Conservation (phyloP, 2,113 vertebrate species). For the Gulo gulo region DNA sequence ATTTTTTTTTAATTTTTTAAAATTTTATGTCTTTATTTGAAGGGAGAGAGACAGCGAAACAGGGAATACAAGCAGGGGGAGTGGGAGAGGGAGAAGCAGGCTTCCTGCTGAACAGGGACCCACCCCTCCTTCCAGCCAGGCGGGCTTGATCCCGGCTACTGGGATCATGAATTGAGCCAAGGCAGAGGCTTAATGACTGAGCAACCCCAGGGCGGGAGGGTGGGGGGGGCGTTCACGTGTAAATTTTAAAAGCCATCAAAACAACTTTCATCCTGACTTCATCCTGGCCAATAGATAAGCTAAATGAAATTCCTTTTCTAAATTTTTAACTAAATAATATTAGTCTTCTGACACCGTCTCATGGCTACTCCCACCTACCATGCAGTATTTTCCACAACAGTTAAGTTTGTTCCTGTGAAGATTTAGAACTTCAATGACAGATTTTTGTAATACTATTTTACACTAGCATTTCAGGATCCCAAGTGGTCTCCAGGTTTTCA, state of each 20-base stretch:
- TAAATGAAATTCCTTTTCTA: background rate
- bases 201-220: rapidly evolving
- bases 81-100: too few species aligned
- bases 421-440: background rate
- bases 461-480: background rate
- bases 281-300: background rate
- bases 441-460: background rate
- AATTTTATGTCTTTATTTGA: too few species aligned
- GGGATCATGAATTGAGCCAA: too few species aligned
- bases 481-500: background rate
- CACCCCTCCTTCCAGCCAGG: too few species aligned
- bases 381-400: background rate
- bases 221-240: background rate
- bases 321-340: background rate
- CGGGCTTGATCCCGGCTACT: too few species aligned
- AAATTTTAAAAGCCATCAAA: constrained; percentile 9
- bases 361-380: background rate
- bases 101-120: too few species aligned
- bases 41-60: too few species aligned
- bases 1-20: background rate
- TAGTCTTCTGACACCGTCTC: background rate
- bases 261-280: background rate
- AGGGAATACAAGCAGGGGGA: too few species aligned
- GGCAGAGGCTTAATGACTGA: too few species aligned
- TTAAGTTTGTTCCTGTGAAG: background rate